Evolutionary conservation across 2,888 invertebrate species (phyloP), one percentile per base, ranked within the genome.

Genomic region (Smittia aterrima): DNA sequence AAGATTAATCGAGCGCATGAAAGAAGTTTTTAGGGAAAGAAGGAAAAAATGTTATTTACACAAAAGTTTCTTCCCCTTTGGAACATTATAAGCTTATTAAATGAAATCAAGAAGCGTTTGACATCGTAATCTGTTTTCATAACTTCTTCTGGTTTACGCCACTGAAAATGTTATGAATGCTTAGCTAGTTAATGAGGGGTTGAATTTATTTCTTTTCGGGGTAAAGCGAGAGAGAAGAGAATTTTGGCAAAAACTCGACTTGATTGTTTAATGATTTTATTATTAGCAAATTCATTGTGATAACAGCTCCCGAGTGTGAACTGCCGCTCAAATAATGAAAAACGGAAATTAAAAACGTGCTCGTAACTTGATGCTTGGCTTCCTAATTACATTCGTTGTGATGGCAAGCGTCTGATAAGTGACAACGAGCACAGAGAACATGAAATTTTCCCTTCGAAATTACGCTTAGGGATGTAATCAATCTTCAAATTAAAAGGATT

Each of bases 341-440:
- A 71, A 25, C 70, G 70, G 70, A 71, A 71, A 71, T 71, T 71
- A 54, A 71, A 71, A 71, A 71, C 70, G 70, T 71, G 70, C 70
- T 25, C 18, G 70, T 41, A 24, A 68, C 68, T 41, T 68, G 41
- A 68, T 68, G 68, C 68, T 58, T 58, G 58, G 58, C 58, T 58
- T 58, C 58, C 58, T 58, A 58, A 58, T 58, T 58, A 58, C 58
- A 58, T 58, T 58, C 58, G n/a, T 58, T 22, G 22, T 4, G 58
- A 58, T 22, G 58, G 58, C 58, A 58, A 22, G 58, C 58, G 58
- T 18, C 58, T 58, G 58, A 58, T 58, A 58, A 58, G 58, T n/a
- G 58, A 13, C 47, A 16, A 3, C 47, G 47, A 47, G 47, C 47
- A 47, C 2, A 2, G 22, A 20, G 58, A 58, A 58, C 58, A 58